Evolutionary conservation across 2,797 vertebrate genomes (phyloP), one percentile per base, ranked within the genome.

Genomic region (Tinamus major): DNA sequence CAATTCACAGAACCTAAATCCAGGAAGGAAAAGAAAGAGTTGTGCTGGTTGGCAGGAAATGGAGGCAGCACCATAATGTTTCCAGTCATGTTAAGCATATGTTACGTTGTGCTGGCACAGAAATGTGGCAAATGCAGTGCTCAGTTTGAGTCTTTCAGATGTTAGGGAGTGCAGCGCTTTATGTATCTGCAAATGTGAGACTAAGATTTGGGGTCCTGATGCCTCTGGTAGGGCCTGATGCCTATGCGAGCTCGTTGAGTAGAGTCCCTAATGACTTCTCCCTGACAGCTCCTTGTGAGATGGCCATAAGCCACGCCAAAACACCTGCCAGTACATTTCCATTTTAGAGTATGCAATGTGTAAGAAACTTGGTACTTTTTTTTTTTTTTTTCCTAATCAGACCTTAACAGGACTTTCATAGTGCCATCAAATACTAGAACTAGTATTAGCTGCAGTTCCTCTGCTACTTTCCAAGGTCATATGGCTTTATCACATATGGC

Each of bases 71-170:
- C 87, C 83, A 85, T 92, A 93, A 89, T 90, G 90, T 88, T 96
- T 94, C 96, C 95, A 93, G 87, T 94, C 7, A 19, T 87, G 78
- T 96, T 80, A 92, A 95, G 53, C 87, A 89, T 96, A 93, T 94
- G 85, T 91, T 96, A 59, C n/a, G 33, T 85, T 80, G 87, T 74
- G 85, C 78, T 96, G 93, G 91, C 94, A 86, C 78, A 90, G 85
- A 92, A 95, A 96, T 85, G 92, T 92, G 89, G 89, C 90, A 96
- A 95, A 94, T 42, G 69, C 55, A 94, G 79, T 89, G 89, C 71
- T 94, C 87, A 84, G 62, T 87, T 95, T 61, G 79, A 94, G 67
- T 21, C 68, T 53, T 93, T 82, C 70, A 64, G 75, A 68, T 84
- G 91, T 91, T 89, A 69, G 70, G 58, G 80, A 93, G 74, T 41